Evolutionary conservation across 1,140 invertebrate genomes (phyloP), one percentile per base, ranked within the genome.

Genomic region (Diabrotica virgifera): DNA sequence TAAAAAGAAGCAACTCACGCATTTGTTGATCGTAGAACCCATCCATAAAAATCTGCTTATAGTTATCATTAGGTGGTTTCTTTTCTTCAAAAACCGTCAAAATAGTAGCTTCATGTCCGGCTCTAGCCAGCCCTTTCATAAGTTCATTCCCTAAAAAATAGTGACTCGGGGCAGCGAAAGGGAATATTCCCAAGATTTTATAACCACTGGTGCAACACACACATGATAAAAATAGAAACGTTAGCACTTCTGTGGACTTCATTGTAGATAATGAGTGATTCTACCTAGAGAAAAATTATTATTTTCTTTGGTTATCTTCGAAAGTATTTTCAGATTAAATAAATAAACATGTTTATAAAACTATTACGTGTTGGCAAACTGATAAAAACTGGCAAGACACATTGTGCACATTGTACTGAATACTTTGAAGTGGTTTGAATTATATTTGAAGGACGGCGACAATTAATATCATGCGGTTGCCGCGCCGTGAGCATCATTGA

Each of bases 101-200:
- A 5, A 86, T 76, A 2, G 84, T 84, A 0, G 87, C 78, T 24
- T 84, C 76, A 67, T 88, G 86, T 5, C 85, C 86, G n/a, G 78
- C 80, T 12, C 68, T 69, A 0, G 82, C 84, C 12, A 88, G 63
- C 6, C 78, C 84, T 60, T 82, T 81, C 71, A 85, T 79, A 40
- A 87, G 63, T 0, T 78, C 74, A 0, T 82, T 81, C 37, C 84
- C 82, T 59, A 86, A 78, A 59, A 84, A 79, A 51, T 80, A 82
- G 65, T 87, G 86, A 52, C 85, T 87, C 63, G 80, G 82, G 0
- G 76, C 79, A 0, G 77, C 75, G 7, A 82, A 78, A 0, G 80
- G 79, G 55, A 85, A 80, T 0, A 86, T 56, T 8, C 80, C 78
- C 7, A 82, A 70, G 8, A 82, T 79, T 46, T 46, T 46, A 46